Percentiles rank a stretch among this genome's conserved stretches.
Evolutionary conservation across 2,113 vertebrate species (phyloP).

Genomic region (Oceanites oceanicus): DNA sequence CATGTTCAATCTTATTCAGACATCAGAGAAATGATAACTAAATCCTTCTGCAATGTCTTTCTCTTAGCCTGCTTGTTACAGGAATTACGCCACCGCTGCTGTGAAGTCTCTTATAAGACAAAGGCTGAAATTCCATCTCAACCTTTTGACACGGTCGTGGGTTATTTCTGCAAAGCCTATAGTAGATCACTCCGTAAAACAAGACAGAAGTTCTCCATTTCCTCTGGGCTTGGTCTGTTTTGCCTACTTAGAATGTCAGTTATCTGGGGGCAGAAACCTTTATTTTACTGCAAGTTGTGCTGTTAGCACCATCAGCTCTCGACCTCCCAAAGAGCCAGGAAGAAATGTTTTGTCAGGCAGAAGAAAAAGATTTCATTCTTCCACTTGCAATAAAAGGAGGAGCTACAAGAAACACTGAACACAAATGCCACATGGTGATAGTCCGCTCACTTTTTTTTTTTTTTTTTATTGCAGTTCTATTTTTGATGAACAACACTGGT

Average conservation of each 20-base stretch:
- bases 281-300: no score
- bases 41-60: neutral
- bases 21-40: neutral
- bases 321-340: neutral
- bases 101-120: neutral
- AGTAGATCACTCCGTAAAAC: neutral
- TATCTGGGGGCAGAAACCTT: no score
- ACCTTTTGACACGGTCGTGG: accelerated
- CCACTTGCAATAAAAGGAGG: no score
- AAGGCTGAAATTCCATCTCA: neutral
- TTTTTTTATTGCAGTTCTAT: neutral
- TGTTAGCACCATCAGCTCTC: neutral
- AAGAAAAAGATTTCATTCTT: neutral
- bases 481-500: neutral
- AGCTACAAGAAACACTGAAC: neutral
- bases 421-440: accelerated
- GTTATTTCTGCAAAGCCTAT: neutral
- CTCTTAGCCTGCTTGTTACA: neutral
- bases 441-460: neutral
- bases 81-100: neutral
- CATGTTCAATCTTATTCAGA: neutral
- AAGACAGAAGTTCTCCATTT: neutral
- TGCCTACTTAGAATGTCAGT: neutral
- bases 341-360: neutral
- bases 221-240: neutral